Conservation (phyloP, 2,113 vertebrate species). For the Heteronetta atricapilla region DNA sequence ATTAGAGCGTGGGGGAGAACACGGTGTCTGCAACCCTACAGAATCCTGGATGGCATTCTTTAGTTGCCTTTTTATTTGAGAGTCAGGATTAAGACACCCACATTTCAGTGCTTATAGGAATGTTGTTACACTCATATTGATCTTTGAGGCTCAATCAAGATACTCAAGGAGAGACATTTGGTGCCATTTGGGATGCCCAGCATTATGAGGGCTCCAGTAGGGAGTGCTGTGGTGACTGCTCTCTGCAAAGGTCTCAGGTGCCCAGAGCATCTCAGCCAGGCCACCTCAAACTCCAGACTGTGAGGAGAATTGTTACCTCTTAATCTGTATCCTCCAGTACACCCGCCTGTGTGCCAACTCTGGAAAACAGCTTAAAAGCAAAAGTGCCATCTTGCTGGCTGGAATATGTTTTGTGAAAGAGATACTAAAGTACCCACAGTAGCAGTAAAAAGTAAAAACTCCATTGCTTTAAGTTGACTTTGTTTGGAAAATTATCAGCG, state of each 20-base stretch:
- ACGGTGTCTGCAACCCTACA: neutral
- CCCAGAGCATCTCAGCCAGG: neutral
- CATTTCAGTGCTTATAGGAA: neutral
- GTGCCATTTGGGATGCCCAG: neutral
- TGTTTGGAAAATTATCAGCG: neutral
- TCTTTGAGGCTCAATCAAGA: neutral
- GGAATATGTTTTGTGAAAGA: no score
- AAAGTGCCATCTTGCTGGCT: neutral
- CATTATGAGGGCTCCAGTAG: neutral
- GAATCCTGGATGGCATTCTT: neutral
- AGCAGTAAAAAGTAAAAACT: neutral
- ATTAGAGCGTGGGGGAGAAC: rapidly evolving
- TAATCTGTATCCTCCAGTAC: neutral
- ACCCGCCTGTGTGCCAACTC: neutral
- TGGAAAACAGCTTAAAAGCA: neutral
- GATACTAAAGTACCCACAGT: neutral
- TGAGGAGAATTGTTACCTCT: neutral
- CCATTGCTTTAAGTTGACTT: neutral
- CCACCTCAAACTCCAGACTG: neutral
- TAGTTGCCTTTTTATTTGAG: neutral
- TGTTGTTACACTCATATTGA: neutral
- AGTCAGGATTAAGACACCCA: neutral
- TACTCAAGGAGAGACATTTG: neutral
- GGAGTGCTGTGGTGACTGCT: neutral
- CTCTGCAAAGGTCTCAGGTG: neutral